Conservation (phyloP, 37 sponge, comb jelly and placozoan genomes). For the Diacarnus erythraeanus region DNA sequence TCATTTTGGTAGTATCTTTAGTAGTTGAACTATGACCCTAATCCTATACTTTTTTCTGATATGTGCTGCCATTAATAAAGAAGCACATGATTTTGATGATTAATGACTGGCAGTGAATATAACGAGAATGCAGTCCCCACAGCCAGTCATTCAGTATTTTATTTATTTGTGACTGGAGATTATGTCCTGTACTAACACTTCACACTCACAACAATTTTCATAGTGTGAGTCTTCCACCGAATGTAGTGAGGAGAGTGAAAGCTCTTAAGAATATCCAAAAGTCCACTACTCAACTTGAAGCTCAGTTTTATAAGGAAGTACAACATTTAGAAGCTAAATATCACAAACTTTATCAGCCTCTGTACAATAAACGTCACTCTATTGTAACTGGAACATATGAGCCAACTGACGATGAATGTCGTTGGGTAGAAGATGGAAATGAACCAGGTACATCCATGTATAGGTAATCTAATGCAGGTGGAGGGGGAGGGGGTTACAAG, state of each 20-base stretch:
- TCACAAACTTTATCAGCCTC: constrained; percentile 40
- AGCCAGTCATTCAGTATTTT: no score
- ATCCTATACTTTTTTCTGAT: no score
- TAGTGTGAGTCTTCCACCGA: constrained; percentile 53
- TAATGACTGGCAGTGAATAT: no score
- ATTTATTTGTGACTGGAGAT: no score
- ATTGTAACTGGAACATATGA: constrained; percentile 87
- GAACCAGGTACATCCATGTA: constrained; percentile 26
- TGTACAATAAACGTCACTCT: constrained; percentile 56
- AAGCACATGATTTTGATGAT: no score
- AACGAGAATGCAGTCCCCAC: no score
- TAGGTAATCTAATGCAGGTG: not conserved
- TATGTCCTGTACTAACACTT: no score
- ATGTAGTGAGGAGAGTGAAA: constrained; percentile 45
- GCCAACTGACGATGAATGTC: constrained; percentile 87
- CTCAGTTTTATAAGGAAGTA: constrained; percentile 84
- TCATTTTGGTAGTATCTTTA: no score
- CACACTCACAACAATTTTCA: no score
- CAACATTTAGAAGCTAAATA: constrained; percentile 76
- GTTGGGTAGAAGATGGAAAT: constrained; percentile 66
- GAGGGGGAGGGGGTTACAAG: no score
- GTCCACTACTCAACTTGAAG: constrained; percentile 78
- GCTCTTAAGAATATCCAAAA: constrained; percentile 87
- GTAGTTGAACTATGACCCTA: no score
- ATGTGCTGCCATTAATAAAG: no score